phyloP scores from a whole-genome alignment of 1,140 invertebrate genomes.

The Microplitis demolitor region DNA sequence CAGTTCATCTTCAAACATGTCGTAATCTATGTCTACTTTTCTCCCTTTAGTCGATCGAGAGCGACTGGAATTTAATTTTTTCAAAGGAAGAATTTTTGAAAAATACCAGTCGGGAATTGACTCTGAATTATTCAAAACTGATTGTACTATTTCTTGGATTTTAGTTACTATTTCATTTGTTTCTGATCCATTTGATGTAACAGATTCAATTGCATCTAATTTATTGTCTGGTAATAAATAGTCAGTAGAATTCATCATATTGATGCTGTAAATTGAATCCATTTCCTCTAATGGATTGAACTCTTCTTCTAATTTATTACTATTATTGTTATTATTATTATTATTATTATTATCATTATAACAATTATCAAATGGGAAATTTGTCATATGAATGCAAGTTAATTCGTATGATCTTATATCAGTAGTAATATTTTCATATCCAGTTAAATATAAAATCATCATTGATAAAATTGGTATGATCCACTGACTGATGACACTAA shows the following conservation, averaged over 20 bases:
- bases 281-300: too few relatives aligned
- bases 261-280: too few relatives aligned
- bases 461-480: slow-evolving; percentile 24
- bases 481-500: slow-evolving; percentile 28
- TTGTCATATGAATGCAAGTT: slow-evolving; percentile 20
- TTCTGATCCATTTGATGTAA: slow-evolving; percentile 12
- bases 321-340: neutral
- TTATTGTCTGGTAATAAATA: neutral
- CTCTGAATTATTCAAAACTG: neutral
- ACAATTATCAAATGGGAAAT: slow-evolving; percentile 32
- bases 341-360: neutral
- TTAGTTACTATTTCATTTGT: slow-evolving; percentile 20
- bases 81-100: neutral
- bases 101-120: neutral
- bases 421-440: neutral
- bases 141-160: slow-evolving; percentile 20
- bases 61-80: too few relatives aligned
- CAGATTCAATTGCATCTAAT: neutral
- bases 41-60: too few relatives aligned
- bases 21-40: neutral
- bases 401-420: slow-evolving; percentile 1
- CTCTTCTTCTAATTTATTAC: neutral
- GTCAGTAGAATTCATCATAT: neutral
- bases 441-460: slow-evolving; percentile 15
- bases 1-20: neutral